phyloP scores from a whole-genome alignment of 2,797 vertebrate species.

The Pristis pectinata region DNA sequence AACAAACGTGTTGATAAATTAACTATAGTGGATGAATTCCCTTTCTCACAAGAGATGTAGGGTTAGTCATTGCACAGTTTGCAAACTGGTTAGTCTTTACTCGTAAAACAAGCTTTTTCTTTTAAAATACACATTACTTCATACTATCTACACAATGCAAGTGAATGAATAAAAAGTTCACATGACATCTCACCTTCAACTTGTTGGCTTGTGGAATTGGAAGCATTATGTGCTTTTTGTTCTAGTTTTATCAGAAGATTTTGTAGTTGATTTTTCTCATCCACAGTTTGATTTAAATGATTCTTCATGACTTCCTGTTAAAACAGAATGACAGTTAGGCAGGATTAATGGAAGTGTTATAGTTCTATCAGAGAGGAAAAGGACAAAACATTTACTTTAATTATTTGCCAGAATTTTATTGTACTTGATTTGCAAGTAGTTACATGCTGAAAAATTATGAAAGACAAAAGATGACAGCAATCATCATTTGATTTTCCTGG shows the following conservation, averaged over 20 bases:
- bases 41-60: neutral
- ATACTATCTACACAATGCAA: neutral
- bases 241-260: constrained; percentile 62
- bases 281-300: constrained; percentile 59
- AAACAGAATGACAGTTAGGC: neutral
- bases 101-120: neutral
- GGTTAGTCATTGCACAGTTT: neutral
- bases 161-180: neutral
- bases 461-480: neutral
- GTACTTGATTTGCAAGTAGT: neutral
- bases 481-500: neutral
- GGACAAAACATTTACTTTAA: neutral
- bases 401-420: neutral
- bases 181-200: constrained; percentile 53
- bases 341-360: neutral
- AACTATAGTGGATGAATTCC: no score
- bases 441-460: neutral
- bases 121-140: neutral
- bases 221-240: constrained; percentile 53
- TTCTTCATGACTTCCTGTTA: constrained; percentile 58
- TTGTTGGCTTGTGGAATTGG: constrained; percentile 47
- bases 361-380: neutral
- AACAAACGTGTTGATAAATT: neutral
- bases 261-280: constrained; percentile 67
- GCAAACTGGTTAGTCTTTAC: constrained; percentile 14